phyloP scores from a whole-genome alignment of 2,113 vertebrate genomes.

The Mellivora capensis region DNA sequence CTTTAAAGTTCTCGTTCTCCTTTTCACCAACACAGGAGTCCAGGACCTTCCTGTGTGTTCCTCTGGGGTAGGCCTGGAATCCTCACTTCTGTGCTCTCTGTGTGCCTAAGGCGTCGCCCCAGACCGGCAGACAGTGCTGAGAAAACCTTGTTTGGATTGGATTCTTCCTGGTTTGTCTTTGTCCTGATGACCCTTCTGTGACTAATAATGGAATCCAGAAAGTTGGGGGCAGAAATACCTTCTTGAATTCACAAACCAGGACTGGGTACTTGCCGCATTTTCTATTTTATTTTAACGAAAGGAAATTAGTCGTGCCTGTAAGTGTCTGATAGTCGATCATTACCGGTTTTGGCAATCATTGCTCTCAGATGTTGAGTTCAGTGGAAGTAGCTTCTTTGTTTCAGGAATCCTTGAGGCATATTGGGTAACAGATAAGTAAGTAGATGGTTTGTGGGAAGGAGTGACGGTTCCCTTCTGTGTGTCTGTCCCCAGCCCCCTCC shows the following conservation, averaged over 20 bases:
- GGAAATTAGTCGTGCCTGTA: background rate
- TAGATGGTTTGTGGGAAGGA: background rate
- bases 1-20: background rate
- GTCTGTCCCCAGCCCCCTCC: too few species aligned
- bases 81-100: background rate
- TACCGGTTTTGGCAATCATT: background rate
- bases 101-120: background rate
- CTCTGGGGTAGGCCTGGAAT: background rate
- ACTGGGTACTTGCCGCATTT: background rate
- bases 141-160: background rate
- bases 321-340: background rate
- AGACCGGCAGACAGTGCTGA: background rate
- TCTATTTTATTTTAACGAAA: background rate
- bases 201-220: background rate
- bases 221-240: background rate
- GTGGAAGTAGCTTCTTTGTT: background rate
- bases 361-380: background rate
- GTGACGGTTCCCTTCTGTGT: rapidly evolving
- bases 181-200: background rate
- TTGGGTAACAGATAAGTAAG: background rate
- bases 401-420: background rate
- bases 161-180: background rate
- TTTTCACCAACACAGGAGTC: background rate
- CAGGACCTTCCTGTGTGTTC: background rate
- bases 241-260: background rate